Evolutionary conservation across 2,888 invertebrate genomes (phyloP), one percentile per base, ranked within the genome.

Genomic region (Acronicta psi): DNA sequence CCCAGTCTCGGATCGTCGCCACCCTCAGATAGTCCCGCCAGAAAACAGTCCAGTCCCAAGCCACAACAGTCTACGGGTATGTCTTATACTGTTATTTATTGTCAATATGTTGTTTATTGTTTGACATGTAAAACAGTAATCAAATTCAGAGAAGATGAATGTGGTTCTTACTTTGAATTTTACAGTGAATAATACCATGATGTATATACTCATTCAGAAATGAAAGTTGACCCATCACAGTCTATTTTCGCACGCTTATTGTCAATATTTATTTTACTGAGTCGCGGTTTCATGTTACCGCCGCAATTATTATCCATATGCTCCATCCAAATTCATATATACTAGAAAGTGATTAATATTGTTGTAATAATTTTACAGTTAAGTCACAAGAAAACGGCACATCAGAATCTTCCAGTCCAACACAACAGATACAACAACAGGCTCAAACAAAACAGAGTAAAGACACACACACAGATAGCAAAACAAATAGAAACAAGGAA

Each of bases 1-100:
- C 97, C 97, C 47, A 95, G 95, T 75, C 94, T 96, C 81, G 95
- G 95, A 34, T 92, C 93, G 18, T 95, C 95, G n/a, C 95, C 96
- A 0, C 93, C 94, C 2, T 75, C 84, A 29, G 89, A 91, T 56
- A 90, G 91, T 66, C 91, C 93, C 64, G 88, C 88, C 52, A 79
- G 91, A 63, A 89, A 88, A 85, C 90, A 85, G 74, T 40, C 80
- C 82, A 92, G 92, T 77, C 91, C 92, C 64, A 90, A 89, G 75
- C 92, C 91, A 82, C 88, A 82, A 69, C 81, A 85, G 58, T 82
- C 83, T 74, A 79, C 83, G 79, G 87, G 90, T 90, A 64, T 63
- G 67, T 71, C 20, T 40, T 13, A 18, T 13, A 20, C 10, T 17
- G 13, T 40, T 17, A 0, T 40, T 40, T 13, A n/a, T 34, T 34